phyloP scores from a whole-genome alignment of 2,113 vertebrate species.

The Megaceryle torquata region DNA sequence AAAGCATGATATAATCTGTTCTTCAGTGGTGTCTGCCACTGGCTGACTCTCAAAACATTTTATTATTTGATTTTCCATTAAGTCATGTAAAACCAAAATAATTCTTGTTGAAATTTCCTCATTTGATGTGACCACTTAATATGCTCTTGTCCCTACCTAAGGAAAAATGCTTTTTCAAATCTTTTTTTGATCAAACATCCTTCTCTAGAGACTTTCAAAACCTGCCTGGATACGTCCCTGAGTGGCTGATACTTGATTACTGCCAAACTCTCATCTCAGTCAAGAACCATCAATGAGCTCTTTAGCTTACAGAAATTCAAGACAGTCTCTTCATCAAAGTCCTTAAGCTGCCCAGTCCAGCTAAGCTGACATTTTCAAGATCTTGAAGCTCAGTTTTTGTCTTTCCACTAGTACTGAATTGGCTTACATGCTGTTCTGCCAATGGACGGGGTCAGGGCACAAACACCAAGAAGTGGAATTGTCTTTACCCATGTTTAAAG shows the following conservation, averaged over 20 bases:
- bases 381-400: background rate
- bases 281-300: background rate
- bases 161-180: background rate
- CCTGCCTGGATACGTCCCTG: too few species aligned
- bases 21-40: fast-evolving
- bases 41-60: background rate
- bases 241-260: background rate
- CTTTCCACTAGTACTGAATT: background rate
- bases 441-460: too few species aligned
- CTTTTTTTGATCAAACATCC: background rate
- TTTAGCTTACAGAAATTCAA: background rate
- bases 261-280: background rate
- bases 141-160: background rate
- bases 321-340: background rate
- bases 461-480: too few species aligned
- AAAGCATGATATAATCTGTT: background rate
- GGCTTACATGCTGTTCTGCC: background rate
- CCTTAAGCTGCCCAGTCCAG: background rate
- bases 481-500: too few species aligned
- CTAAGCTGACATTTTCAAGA: background rate
- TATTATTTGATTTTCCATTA: background rate
- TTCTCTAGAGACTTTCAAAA: too few species aligned
- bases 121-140: background rate
- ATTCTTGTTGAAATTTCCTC: background rate
- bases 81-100: too few species aligned